A percentile compares a stretch with the other conserved stretches of the same genome.
Evolutionary conservation across 2,113 vertebrate genomes (phyloP).

Genomic region (Sorex fumeus): DNA sequence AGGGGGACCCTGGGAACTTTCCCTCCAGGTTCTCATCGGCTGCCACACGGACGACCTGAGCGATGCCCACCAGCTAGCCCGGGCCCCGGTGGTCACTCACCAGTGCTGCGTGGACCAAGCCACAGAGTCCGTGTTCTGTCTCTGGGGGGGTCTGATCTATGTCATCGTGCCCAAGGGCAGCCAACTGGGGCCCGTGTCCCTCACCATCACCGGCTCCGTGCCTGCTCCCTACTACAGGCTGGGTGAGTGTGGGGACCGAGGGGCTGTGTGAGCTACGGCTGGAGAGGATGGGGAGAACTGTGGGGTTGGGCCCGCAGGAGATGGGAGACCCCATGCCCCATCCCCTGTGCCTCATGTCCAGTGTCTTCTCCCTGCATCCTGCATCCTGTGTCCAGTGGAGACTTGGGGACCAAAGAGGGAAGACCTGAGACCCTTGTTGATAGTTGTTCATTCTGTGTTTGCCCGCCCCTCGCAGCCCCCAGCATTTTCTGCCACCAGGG

Average conservation of each 20-base stretch:
- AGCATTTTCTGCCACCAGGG: neutral
- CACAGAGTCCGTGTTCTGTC: constrained; percentile 79
- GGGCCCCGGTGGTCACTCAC: constrained; percentile 84
- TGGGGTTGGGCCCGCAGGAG: neutral
- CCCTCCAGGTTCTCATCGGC: constrained; percentile 88
- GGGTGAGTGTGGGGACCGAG: constrained; percentile 74
- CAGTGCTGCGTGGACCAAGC: constrained; percentile 79
- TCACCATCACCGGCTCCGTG: constrained; percentile 82
- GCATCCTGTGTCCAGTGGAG: neutral
- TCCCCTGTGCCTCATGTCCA: no score
- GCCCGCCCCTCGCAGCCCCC: neutral
- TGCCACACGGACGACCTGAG: constrained; percentile 88
- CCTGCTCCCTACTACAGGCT: constrained; percentile 88
- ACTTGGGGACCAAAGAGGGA: neutral
- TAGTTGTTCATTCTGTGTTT: no score
- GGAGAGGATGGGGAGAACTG: accelerated
- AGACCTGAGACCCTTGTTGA: neutral
- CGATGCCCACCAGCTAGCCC: constrained; percentile 72
- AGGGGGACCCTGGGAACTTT: neutral
- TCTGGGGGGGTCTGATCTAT: constrained; percentile 90
- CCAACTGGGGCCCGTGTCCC: constrained; percentile 78
- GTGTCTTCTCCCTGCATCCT: no score
- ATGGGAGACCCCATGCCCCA: neutral
- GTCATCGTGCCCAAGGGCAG: constrained; percentile 83
- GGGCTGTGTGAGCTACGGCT: neutral